Percentiles rank a stretch among this genome's conserved stretches.
These are phyloP conservation scores for Enteromius thamalakanensis DNA, from an alignment of 2,797 vertebrate genomes.

Conservation along the genomic window DNA sequence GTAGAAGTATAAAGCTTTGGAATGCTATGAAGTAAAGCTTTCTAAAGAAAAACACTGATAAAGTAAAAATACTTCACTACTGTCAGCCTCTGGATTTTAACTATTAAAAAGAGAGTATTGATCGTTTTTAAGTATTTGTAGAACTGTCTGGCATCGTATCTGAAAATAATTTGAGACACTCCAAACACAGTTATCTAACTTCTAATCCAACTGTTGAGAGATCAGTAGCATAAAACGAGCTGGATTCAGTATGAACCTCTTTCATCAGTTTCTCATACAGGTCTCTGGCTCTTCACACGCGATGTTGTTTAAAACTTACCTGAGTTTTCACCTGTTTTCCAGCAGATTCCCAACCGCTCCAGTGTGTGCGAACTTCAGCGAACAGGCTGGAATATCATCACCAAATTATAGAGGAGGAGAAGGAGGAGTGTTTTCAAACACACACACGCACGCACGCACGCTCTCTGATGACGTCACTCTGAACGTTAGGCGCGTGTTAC, in stretches of 20 bases:
- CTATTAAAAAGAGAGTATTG: neutral
- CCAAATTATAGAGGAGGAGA: neutral
- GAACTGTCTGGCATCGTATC: too few species aligned
- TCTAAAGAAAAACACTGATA: too few species aligned
- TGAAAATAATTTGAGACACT: neutral
- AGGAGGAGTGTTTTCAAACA: neutral
- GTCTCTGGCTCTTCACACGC: neutral
- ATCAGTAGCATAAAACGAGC: neutral
- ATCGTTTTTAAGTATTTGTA: too few species aligned
- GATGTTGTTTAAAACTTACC: neutral
- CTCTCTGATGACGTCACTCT: neutral
- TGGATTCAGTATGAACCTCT: neutral
- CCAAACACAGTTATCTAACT: neutral
- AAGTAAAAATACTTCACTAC: too few species aligned
- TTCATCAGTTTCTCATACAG: neutral
- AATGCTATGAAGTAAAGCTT: too few species aligned
- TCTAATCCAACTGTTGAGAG: neutral
- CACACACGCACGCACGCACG: neutral
- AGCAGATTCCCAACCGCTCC: neutral
- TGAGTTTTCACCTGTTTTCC: constrained; percentile 5
- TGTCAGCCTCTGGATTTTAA: neutral
- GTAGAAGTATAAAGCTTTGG: too few species aligned
- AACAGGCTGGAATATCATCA: constrained; percentile 5
- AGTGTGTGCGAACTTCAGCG: neutral
- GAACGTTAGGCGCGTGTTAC: neutral